Base-by-base conservation (phyloP, 2,888 invertebrate species). In the Dasysyrphus albostriatus region DNA sequence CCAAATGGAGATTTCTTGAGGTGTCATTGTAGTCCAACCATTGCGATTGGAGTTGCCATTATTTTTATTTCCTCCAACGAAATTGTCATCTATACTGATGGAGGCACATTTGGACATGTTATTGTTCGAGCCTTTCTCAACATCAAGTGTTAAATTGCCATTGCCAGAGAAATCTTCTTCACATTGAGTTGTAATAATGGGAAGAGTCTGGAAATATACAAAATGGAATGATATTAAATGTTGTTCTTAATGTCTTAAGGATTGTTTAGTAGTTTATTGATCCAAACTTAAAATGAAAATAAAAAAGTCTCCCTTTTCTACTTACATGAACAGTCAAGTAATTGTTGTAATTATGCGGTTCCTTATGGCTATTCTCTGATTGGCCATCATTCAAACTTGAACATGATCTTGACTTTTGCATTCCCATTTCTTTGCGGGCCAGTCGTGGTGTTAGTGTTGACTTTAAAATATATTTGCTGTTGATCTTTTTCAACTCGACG, bases 1-100 rank as follows among this genome's bases (percentile, higher is more conserved):
- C 97, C 97, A 97, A 72, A 95, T 96, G 88, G 97, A 96, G 77
- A 97, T 97, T 92, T 97, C 96, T 90, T 97, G 97, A 0, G 97
- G 97, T 2, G 97, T 97, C 95, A 97, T 96, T 14, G 96, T 96
- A 63, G 97, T 96, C 95, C 96, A 96, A 34, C 93, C 93, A 76
- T 92, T 93, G 90, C 93, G 80, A 76, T 75, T 93, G 80, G 59
- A 92, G n/a, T 84, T 75, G 51, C 92, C 92, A 91, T 93, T 93
- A 74, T 78, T 84, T 5, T 74, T 74, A 24, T 56, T 77, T 44
- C 65, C 70, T 3, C 72, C 56, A 0, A 69, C 9, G 34, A 61
- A 78, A 89, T 90, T 92, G 54, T 87, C 61, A 72, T 84, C 82
- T 32, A 88, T 74, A 82, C 83, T 67, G 84, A 87, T 59, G 75